Evolutionary conservation across 2,113 vertebrate species (phyloP).

Genomic region (Notarius lentiginosus): DNA sequence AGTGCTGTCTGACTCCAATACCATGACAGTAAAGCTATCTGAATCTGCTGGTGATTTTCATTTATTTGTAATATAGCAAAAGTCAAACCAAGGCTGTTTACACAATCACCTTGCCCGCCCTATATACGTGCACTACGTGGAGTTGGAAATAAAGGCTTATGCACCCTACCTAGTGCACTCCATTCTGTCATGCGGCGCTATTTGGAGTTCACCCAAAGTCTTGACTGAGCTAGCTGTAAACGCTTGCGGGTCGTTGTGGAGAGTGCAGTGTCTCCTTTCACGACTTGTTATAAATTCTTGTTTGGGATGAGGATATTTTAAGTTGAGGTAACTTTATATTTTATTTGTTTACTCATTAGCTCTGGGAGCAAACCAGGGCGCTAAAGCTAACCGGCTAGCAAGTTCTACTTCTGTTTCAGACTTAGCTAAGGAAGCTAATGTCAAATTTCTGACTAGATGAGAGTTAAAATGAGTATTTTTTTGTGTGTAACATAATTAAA

Average conservation of each 20-base stretch:
- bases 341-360: background rate
- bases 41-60: no score
- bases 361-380: background rate
- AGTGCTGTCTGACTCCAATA: no score
- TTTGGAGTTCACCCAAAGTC: background rate
- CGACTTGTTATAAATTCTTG: conserved; percentile 37
- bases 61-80: no score
- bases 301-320: conserved; percentile 55
- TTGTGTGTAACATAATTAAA: background rate
- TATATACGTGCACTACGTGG: background rate
- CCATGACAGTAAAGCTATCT: no score
- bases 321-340: conserved; percentile 46
- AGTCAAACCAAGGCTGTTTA: no score
- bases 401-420: background rate
- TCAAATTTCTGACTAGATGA: background rate
- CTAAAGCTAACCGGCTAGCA: conserved; percentile 30
- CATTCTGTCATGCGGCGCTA: no score
- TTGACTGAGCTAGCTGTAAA: background rate
- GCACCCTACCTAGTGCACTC: background rate
- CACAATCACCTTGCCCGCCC: background rate
- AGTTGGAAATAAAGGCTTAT: background rate
- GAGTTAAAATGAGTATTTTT: background rate
- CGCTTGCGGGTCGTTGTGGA: background rate
- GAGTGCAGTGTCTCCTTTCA: conserved; percentile 49
- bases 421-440: background rate